Base-by-base conservation (phyloP, 2,797 vertebrate genomes). In the Philypnodon macrostomus region DNA sequence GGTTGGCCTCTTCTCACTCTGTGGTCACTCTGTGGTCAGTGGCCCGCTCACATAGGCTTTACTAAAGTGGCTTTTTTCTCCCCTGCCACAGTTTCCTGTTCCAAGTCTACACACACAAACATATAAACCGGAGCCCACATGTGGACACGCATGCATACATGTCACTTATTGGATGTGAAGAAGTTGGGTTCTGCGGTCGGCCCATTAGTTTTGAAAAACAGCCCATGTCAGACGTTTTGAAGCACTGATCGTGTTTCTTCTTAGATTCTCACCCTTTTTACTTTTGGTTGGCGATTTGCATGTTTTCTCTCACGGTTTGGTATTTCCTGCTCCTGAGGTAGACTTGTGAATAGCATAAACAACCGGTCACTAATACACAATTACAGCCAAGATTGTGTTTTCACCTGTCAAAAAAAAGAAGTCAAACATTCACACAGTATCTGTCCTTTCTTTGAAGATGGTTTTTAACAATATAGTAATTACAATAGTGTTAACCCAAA, bases 21-120 rank as follows among this genome's bases (percentile, higher is more conserved):
- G 70, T 9, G 76, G 69, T 57, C 17, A 4, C 35, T 44, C 71
- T 77, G 77, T 77, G 80, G 74, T 80, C 67, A 58, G 57, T 38
- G 52, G 73, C 39, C 61, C 72, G 36, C 45, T 67, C 50, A 59
- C 65, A 67, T 60, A 70, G 51, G 45, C 77, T 73, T 41, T 10
- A 56, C 48, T 52, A 35, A 67, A 70, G 57, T 58, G 45, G 17
- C 12, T 13, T 35, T 42, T 55, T 52, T 10, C 30, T 19, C 2
- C 44, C 13, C 8, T 16, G 24, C 54, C 57, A 32, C 29, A 23
- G 50, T 55, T 78, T 68, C 73, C 61, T 59, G 48, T 68, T 77
- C 70, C 41, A 48, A 56, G 13, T n/a, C 39, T 30, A 11, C 11
- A 30, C 27, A 30, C 27, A 30, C 27, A 30, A 31, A 17, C 17